Evolutionary conservation across 1,140 invertebrate species (phyloP).

Genomic region (Luehdorfia chinensis): DNA sequence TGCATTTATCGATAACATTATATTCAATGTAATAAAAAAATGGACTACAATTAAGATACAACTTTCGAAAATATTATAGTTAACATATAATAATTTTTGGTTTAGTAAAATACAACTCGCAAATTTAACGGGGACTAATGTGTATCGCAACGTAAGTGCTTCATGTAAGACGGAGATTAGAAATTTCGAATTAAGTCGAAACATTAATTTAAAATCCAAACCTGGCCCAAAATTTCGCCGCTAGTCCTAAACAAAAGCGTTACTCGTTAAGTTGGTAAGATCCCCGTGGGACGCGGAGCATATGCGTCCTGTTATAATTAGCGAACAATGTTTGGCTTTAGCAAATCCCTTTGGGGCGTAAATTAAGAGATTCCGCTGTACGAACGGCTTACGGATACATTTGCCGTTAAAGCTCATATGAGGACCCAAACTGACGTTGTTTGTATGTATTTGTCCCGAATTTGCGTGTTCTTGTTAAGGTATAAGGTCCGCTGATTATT

Average conservation of each 20-base stretch:
- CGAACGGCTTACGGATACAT: conserved; percentile 64
- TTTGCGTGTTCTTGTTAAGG: background rate
- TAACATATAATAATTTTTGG: too few relatives aligned
- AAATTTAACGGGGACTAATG: too few relatives aligned
- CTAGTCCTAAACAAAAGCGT: conserved; percentile 32
- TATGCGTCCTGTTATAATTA: conserved; percentile 74
- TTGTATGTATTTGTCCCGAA: conserved; percentile 24
- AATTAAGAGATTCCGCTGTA: conserved; percentile 70
- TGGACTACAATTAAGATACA: too few relatives aligned
- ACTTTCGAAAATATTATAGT: too few relatives aligned
- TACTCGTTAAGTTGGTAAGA: conserved; percentile 57
- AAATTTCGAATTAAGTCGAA: background rate
- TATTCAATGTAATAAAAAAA: too few relatives aligned
- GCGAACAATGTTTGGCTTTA: conserved; percentile 75
- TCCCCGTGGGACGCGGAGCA: conserved; percentile 63
- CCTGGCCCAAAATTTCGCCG: conserved; percentile 8
- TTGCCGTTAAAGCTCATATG: conserved; percentile 49
- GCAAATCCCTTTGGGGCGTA: conserved; percentile 74
- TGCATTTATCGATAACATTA: too few relatives aligned
- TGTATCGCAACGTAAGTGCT: too few relatives aligned
- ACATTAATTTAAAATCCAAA: conserved; percentile 22
- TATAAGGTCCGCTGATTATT: background rate
- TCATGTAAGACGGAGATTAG: conserved; percentile 9
- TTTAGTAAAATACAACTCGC: too few relatives aligned
- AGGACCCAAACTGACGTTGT: conserved; percentile 33